phyloP scores from a whole-genome alignment of 2,888 invertebrate genomes.

The Tetragonisca angustula region DNA sequence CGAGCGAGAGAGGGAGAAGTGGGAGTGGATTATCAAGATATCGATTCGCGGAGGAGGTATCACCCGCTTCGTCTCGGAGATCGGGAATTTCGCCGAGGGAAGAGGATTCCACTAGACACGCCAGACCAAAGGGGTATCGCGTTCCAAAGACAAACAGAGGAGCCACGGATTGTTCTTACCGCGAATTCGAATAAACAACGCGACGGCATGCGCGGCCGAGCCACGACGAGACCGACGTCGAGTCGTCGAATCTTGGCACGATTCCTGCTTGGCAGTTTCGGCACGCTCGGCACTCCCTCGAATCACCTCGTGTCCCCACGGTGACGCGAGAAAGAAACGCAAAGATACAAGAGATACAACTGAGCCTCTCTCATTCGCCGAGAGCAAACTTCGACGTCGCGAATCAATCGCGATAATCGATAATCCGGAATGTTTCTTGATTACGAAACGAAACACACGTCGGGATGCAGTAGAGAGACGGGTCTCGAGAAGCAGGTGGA shows the following conservation, averaged over 20 bases:
- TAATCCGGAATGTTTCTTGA: background rate
- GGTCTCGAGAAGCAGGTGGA: background rate
- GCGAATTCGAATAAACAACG: slow-evolving; percentile 74
- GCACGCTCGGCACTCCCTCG: slow-evolving; percentile 44
- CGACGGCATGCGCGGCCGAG: slow-evolving; percentile 53
- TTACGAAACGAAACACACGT: background rate
- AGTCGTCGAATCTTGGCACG: slow-evolving; percentile 79
- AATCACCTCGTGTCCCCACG: slow-evolving; percentile 12
- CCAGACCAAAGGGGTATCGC: slow-evolving; percentile 45
- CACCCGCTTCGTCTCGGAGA: background rate
- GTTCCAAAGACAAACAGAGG: slow-evolving; percentile 67
- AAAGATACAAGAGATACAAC: slow-evolving; percentile 1
- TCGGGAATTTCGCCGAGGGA: no score
- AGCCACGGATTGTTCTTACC: slow-evolving; percentile 67
- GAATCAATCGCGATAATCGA: background rate
- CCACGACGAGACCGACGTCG: slow-evolving; percentile 52
- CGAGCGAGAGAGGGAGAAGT: no score
- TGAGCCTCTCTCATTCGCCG: background rate
- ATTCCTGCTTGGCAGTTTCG: slow-evolving; percentile 66
- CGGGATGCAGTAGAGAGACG: background rate
- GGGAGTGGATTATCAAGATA: background rate
- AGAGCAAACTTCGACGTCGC: background rate
- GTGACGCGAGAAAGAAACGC: slow-evolving; percentile 31
- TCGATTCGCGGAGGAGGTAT: slow-evolving; percentile 1
- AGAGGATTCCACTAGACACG: slow-evolving; percentile 45